phyloP scores from a whole-genome alignment of 2,888 invertebrate species.

The Leptopilina drosophilae region DNA sequence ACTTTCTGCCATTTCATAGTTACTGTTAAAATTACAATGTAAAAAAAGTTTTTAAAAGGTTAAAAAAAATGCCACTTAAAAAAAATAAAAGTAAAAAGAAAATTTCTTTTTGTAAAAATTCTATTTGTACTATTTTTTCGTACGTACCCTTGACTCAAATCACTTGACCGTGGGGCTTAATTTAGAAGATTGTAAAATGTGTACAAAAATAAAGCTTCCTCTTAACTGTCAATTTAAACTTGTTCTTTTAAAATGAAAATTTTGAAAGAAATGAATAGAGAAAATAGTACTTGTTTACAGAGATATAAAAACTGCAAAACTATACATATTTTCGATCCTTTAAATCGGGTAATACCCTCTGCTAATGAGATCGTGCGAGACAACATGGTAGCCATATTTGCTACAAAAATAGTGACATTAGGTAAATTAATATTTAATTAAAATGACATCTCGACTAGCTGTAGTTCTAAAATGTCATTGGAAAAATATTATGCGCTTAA shows the following conservation, averaged over 20 bases:
- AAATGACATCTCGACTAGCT: too few relatives aligned
- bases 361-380: constrained; percentile 84
- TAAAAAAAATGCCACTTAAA: not conserved
- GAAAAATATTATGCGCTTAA: too few relatives aligned
- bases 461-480: too few relatives aligned
- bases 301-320: not conserved
- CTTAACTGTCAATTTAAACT: constrained; percentile 21
- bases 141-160: constrained; percentile 51
- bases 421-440: too few relatives aligned
- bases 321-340: constrained; percentile 85
- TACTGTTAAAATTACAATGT: too few relatives aligned
- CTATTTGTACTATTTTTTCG: constrained; percentile 39
- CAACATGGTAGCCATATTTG: constrained; percentile 88
- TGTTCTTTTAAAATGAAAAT: not conserved
- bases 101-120: not conserved
- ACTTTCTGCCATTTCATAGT: too few relatives aligned
- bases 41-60: not conserved
- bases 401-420: not conserved
- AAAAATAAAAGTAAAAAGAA: not conserved
- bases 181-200: constrained; percentile 75
- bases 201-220: constrained; percentile 66
- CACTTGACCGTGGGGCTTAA: constrained; percentile 74
- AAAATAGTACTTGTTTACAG: not conserved
- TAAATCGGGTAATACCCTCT: constrained; percentile 84
- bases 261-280: not conserved